Percentiles rank a stretch among this genome's conserved stretches.
phyloP scores from a whole-genome alignment of 2,888 invertebrate species.

The Boloria selene region DNA sequence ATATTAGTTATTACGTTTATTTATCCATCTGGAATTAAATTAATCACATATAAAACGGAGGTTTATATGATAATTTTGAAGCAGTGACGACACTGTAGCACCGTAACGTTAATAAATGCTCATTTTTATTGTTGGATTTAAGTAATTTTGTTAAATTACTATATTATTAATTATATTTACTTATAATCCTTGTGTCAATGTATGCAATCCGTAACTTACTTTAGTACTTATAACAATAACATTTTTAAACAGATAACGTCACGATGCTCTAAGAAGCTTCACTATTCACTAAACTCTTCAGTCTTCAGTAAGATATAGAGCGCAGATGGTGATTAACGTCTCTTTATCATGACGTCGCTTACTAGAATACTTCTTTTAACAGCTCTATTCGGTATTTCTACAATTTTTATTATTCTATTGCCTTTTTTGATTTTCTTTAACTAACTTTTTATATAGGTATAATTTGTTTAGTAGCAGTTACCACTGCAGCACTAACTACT shows the following conservation, averaged over 20 bases:
- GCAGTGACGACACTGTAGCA: too few relatives aligned
- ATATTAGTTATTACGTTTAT: too few relatives aligned
- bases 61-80: too few relatives aligned
- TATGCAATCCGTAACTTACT: too few relatives aligned
- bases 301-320: conserved; percentile 24
- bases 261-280: conserved; percentile 15
- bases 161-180: too few relatives aligned
- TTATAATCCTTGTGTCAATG: too few relatives aligned
- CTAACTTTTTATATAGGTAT: background rate
- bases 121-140: too few relatives aligned
- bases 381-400: conserved; percentile 25
- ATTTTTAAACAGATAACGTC: conserved; percentile 3
- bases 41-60: too few relatives aligned
- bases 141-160: too few relatives aligned
- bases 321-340: conserved; percentile 29
- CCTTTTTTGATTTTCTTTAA: background rate
- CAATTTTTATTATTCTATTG: background rate
- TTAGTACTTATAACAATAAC: too few relatives aligned
- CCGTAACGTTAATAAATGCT: too few relatives aligned
- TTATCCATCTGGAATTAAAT: too few relatives aligned
- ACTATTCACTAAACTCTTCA: background rate
- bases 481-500: conserved; percentile 38
- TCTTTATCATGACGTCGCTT: conserved; percentile 21
- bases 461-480: conserved; percentile 19
- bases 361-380: conserved; percentile 22